phyloP scores from a whole-genome alignment of 2,888 invertebrate genomes.

The Ichneumoninae sp. region DNA sequence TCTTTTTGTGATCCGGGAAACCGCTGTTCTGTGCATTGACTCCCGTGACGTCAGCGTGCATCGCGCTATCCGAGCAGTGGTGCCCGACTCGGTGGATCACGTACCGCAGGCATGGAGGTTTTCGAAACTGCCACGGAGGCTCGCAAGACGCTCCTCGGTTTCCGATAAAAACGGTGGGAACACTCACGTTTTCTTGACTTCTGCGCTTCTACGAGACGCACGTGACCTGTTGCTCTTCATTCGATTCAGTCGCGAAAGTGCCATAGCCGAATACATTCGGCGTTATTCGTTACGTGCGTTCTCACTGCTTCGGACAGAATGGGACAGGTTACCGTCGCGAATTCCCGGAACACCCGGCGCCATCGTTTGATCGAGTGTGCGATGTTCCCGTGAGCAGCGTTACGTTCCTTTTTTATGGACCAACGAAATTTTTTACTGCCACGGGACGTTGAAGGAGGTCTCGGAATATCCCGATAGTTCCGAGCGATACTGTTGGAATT shows the following conservation, averaged over 20 bases:
- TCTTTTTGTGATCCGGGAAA: slow-evolving; percentile 1
- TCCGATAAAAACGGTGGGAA: not conserved
- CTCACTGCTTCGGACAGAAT: not conserved
- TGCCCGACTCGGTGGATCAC: not conserved
- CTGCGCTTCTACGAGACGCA: not conserved
- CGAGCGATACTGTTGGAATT: not conserved
- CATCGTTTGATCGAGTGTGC: not conserved
- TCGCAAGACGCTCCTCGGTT: not conserved
- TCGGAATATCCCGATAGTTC: not conserved
- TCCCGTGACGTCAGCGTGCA: slow-evolving; percentile 46
- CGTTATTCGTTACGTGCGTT: not conserved
- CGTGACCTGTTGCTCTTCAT: slow-evolving; percentile 19
- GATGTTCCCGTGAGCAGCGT: not conserved
- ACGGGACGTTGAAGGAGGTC: not conserved
- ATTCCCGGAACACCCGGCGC: slow-evolving; percentile 1
- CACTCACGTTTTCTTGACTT: slow-evolving; percentile 9
- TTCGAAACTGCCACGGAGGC: not conserved
- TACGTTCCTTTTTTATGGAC: not conserved
- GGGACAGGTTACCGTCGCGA: not conserved
- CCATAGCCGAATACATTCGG: not conserved
- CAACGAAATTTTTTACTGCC: not conserved
- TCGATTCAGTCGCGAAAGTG: not conserved
- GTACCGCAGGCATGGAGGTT: not conserved
- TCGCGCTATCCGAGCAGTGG: not conserved
- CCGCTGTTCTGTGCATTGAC: slow-evolving; percentile 11